These are phyloP conservation scores for Nycticebus coucang DNA, from an alignment of 2,113 vertebrate species.

Conservation along the genomic window DNA sequence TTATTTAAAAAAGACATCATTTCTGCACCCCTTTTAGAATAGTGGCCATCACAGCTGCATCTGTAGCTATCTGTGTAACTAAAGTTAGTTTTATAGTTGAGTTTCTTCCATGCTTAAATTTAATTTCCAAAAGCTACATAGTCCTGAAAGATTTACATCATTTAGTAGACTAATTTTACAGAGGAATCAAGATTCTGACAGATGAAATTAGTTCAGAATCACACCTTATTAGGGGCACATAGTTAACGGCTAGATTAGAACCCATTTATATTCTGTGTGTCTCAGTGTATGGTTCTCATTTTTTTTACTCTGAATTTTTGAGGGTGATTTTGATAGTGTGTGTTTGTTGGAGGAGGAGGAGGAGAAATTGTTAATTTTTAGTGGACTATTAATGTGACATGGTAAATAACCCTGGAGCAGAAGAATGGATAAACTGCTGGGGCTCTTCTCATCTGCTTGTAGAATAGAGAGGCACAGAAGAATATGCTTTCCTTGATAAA, in stretches of 20 bases:
- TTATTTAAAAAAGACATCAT: background rate
- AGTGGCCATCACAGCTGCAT: background rate
- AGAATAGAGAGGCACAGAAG: background rate
- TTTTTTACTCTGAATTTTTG: background rate
- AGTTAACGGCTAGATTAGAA: background rate
- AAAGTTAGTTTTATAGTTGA: background rate
- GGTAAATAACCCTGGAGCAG: background rate
- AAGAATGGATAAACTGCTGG: background rate
- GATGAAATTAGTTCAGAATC: conserved; percentile 33
- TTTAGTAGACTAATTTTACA: background rate
- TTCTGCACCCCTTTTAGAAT: conserved; percentile 24
- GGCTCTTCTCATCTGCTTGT: background rate
- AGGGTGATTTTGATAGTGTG: conserved; percentile 6
- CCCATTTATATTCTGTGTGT: background rate
- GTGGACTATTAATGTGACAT: background rate
- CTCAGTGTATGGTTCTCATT: background rate
- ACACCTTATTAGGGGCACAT: background rate
- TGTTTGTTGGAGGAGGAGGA: background rate
- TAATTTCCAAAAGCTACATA: conserved; percentile 24
- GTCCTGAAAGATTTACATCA: background rate
- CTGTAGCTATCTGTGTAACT: background rate
- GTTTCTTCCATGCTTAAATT: background rate
- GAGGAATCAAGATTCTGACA: background rate
- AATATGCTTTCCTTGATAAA: background rate
- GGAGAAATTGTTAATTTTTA: background rate